These are phyloP conservation scores for Ceuthmochares aereus DNA, from an alignment of 2,113 vertebrate genomes.

Conservation along the genomic window DNA sequence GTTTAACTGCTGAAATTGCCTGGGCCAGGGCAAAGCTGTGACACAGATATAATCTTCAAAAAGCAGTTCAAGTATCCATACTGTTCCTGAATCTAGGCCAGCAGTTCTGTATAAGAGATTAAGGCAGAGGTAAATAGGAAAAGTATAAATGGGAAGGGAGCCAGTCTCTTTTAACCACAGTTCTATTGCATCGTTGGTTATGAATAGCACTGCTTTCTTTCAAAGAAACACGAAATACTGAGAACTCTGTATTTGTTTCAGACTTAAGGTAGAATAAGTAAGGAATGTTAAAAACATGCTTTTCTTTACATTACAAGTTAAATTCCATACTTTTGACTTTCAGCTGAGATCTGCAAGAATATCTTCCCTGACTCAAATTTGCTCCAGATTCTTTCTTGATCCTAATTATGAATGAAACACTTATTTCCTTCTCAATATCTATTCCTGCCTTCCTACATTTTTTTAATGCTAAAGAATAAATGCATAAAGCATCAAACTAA, in stretches of 20 bases:
- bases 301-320: not conserved
- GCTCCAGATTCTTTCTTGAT: not conserved
- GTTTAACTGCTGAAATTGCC: no score
- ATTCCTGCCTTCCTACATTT: no score
- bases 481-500: not conserved
- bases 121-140: not conserved
- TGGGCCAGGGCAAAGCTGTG: no score
- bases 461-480: not conserved
- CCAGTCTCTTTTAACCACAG: not conserved
- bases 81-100: not conserved
- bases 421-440: not conserved
- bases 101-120: not conserved
- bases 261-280: not conserved
- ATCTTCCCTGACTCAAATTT: not conserved
- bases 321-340: not conserved
- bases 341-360: not conserved
- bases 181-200: not conserved
- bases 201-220: not conserved
- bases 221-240: not conserved
- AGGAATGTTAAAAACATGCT: not conserved
- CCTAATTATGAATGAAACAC: not conserved
- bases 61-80: not conserved
- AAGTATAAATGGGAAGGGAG: not conserved
- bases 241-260: not conserved
- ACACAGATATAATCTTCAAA: not conserved